Evolutionary conservation across 2,113 vertebrate species (phyloP).

Genomic region (Aegithalos caudatus): DNA sequence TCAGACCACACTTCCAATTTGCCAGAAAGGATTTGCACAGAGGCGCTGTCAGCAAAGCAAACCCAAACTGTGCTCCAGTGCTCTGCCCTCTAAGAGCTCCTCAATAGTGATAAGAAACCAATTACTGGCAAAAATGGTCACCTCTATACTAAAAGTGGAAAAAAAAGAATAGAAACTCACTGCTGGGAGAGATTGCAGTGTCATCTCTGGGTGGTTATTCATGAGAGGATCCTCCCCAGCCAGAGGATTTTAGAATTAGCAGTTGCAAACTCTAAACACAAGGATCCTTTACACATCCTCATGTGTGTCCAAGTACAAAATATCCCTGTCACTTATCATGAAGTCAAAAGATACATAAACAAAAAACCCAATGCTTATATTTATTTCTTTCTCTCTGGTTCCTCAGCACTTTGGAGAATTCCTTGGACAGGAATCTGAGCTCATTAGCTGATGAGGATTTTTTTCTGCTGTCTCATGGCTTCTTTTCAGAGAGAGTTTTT

Average conservation of each 20-base stretch:
- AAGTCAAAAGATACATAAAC: slow-evolving; percentile 2
- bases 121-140: not conserved
- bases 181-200: not conserved
- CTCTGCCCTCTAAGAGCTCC: not conserved
- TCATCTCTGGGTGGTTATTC: not conserved
- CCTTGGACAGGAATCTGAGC: slow-evolving; percentile 11
- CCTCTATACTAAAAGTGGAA: not conserved
- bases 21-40: not conserved
- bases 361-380: not conserved
- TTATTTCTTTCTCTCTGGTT: not conserved
- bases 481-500: slow-evolving; percentile 14
- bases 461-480: slow-evolving; percentile 36
- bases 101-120: not conserved
- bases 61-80: rapidly evolving
- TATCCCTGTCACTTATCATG: not conserved
- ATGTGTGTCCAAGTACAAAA: not conserved
- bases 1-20: not conserved
- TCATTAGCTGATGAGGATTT: slow-evolving; percentile 46
- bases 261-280: not conserved
- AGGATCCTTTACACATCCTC: not conserved
- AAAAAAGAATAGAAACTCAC: not conserved
- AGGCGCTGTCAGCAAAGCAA: not conserved
- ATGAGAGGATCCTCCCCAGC: not conserved
- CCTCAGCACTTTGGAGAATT: slow-evolving; percentile 37
- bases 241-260: not conserved